A percentile compares a stretch with the other conserved stretches of the same genome.
phyloP scores from a whole-genome alignment of 2,888 invertebrate species.

The Acleris sparsana region DNA sequence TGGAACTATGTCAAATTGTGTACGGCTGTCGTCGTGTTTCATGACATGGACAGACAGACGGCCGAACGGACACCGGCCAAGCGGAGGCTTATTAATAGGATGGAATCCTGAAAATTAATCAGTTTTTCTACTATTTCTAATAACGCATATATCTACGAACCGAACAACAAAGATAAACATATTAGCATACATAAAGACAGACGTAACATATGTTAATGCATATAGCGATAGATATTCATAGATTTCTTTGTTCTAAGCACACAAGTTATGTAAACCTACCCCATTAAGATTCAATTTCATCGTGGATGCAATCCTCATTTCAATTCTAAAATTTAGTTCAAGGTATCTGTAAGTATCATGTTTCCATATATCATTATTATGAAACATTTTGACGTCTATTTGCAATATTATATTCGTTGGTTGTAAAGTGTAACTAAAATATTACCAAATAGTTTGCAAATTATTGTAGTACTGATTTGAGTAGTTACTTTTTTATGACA shows the following conservation, averaged over 20 bases:
- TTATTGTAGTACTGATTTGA: too few relatives aligned
- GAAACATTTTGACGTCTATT: constrained; percentile 23
- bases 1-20: too few relatives aligned
- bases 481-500: too few relatives aligned
- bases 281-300: constrained; percentile 31
- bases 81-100: too few relatives aligned
- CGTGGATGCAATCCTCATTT: constrained; percentile 24
- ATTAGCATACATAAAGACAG: not conserved
- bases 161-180: not conserved
- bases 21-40: too few relatives aligned
- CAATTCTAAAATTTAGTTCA: constrained; percentile 30
- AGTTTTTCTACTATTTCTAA: too few relatives aligned
- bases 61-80: too few relatives aligned
- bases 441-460: not conserved
- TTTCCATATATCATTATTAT: constrained; percentile 29
- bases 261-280: constrained; percentile 19
- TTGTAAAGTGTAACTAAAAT: constrained; percentile 16
- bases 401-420: constrained; percentile 19
- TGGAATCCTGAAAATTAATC: too few relatives aligned
- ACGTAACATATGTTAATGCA: constrained; percentile 9
- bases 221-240: constrained; percentile 4
- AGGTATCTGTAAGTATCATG: constrained; percentile 15
- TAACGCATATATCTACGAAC: too few relatives aligned
- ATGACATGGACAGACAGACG: too few relatives aligned
- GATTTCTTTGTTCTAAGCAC: constrained; percentile 13